phyloP scores from a whole-genome alignment of 1,140 invertebrate genomes.

The Paramacrobiotus metropolitanus region DNA sequence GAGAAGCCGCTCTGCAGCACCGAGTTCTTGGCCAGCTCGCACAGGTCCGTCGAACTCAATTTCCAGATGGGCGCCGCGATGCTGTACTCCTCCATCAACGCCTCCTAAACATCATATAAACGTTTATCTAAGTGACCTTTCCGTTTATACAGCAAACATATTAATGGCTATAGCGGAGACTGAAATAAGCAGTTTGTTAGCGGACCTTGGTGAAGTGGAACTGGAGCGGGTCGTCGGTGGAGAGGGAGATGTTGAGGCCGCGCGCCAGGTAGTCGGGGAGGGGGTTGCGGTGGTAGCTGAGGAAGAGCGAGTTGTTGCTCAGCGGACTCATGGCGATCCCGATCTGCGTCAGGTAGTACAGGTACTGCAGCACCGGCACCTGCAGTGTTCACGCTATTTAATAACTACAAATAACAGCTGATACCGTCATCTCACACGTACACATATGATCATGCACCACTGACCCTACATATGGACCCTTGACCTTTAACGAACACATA shows the following conservation, averaged over 20 bases:
- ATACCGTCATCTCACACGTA: too few relatives aligned
- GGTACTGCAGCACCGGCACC: constrained; percentile 87
- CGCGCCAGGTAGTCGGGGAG: constrained; percentile 85
- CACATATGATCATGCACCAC: too few relatives aligned
- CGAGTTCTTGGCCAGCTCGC: constrained; percentile 84
- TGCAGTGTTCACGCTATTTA: too few relatives aligned
- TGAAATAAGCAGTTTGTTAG: too few relatives aligned
- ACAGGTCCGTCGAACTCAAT: constrained; percentile 93
- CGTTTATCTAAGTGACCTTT: too few relatives aligned
- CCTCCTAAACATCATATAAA: constrained; percentile 54
- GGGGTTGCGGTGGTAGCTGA: constrained; percentile 96
- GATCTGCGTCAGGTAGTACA: constrained; percentile 93
- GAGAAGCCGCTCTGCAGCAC: constrained; percentile 94
- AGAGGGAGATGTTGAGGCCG: constrained; percentile 76
- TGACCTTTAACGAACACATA: too few relatives aligned
- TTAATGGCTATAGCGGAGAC: too few relatives aligned
- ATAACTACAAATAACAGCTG: too few relatives aligned
- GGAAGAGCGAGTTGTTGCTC: constrained; percentile 92
- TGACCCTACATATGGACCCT: too few relatives aligned
- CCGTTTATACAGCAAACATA: too few relatives aligned
- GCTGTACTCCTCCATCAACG: constrained; percentile 97
- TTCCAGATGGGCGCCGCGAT: constrained; percentile 97
- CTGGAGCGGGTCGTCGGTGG: constrained; percentile 93
- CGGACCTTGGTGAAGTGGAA: constrained; percentile 93
- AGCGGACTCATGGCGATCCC: constrained; percentile 97